Evolutionary conservation across 2,888 invertebrate genomes (phyloP), one percentile per base, ranked within the genome.

Genomic region (Agonopterix arenella): DNA sequence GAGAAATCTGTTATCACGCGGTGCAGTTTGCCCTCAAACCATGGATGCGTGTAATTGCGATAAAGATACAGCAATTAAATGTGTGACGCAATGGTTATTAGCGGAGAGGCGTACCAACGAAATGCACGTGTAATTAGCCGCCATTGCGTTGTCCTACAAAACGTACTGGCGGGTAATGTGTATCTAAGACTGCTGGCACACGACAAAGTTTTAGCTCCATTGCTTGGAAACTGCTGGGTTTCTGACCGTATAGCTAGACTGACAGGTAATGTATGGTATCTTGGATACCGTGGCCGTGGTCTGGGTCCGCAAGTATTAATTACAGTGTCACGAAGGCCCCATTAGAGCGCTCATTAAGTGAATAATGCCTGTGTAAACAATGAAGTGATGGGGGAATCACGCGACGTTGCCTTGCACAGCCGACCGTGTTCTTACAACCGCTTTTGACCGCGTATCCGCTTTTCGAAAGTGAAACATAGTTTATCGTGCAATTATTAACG

Each of bases 11-110:
- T 62, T 70, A 70, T 73, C 70, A 71, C 66, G 66, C 57, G 60
- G 66, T 60, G 62, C 61, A 61, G 55, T 65, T 28, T 71, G 84
- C 80, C 80, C 81, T 79, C 76, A 75, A 82, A 80, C 72, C 78
- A 77, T 74, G 83, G 84, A 84, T 79, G 86, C 88, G 81, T 85
- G 82, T 86, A 85, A 88, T 88, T 85, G 84, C 68, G 66, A 70
- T 80, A 84, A 78, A 80, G 71, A 70, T 58, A 59, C 61, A 64
- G 64, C 76, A 84, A 86, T 51, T 49, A 53, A 49, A 47, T 66
- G 70, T 65, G 71, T 74, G 68, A 76, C 72, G 76, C 70, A 76
- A 79, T 71, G 54, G 64, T 68, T 76, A 78, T 74, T 76, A 80
- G 68, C 56, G 48, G 61, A 61, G 57, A 72, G 64, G 63, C 64